Evolutionary conservation across 2,888 invertebrate species (phyloP).

Genomic region (Deilephila porcellus): DNA sequence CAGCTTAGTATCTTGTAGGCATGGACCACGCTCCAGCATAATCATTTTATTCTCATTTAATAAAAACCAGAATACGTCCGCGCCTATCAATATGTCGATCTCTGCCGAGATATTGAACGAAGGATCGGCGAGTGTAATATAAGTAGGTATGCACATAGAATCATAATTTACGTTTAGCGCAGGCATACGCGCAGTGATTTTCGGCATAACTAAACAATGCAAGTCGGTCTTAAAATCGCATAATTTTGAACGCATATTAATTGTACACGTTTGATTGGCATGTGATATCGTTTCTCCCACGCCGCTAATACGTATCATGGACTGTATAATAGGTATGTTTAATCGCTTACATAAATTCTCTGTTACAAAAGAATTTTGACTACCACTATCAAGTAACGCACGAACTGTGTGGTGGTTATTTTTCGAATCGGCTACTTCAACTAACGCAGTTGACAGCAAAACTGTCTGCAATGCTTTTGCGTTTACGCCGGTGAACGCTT

Average conservation of each 20-base stretch:
- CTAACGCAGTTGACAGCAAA: conserved; percentile 2
- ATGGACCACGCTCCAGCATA: too few species aligned
- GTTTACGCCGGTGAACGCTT: background rate
- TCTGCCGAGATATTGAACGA: too few species aligned
- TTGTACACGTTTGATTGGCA: background rate
- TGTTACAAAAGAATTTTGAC: conserved; percentile 30
- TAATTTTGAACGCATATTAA: background rate
- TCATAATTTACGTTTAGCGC: background rate
- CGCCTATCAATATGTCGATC: too few species aligned
- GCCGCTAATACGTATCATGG: conserved; percentile 28
- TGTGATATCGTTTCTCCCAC: conserved; percentile 31
- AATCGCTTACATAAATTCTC: conserved; percentile 31
- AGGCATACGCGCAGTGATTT: background rate
- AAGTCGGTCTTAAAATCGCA: background rate
- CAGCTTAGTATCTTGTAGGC: too few species aligned
- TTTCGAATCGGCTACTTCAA: background rate
- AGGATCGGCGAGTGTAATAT: background rate
- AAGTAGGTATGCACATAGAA: background rate
- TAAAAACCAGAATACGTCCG: conserved; percentile 33
- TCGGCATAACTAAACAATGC: conserved; percentile 5
- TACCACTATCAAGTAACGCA: conserved; percentile 34
- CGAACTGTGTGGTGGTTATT: conserved; percentile 31
- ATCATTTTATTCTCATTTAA: conserved; percentile 28
- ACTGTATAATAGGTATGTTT: conserved; percentile 30
- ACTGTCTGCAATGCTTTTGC: background rate